Base-by-base conservation (phyloP, 1,140 invertebrate genomes). In the Belonocnema kinseyi region DNA sequence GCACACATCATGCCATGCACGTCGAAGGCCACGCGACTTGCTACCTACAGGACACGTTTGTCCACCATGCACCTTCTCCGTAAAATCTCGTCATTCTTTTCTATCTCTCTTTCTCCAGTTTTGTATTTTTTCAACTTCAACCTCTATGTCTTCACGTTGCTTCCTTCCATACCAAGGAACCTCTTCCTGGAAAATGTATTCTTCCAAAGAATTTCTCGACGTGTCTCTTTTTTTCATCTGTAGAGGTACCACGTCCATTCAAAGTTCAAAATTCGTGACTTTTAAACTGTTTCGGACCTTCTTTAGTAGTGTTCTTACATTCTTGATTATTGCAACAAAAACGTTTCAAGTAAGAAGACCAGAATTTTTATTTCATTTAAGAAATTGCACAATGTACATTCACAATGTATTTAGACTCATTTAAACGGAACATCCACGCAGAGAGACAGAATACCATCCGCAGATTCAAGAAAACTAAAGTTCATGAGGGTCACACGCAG, bases 1-100 rank as follows among this genome's bases (percentile, higher is more conserved):
- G 78, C 82, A 77, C 77, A 80, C 80, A 74, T 83, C 85, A 87
- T 87, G 87, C 87, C 76, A 77, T 82, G 81, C 87, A 86, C 87
- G 86, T 88, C 87, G 87, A 88, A 88, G 87, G 87, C 86, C 85
- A 87, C 86, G 87, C 87, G 87, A 88, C 85, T 84, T 72, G 85
- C 80, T 81, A 81, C 85, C 82, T 79, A 74, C 79, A 77, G 78
- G 79, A 83, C 80, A 78, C 80, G 82, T 81, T 83, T 81, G 78
- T 80, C 80, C 79, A 78, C 75, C 58, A 26, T 73, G n/a, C 40
- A 58, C 17, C 56, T 54, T 54, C 73, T 19, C 46, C 61, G 14
- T 46, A 33, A 54, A 40, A 61, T 53, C 53, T 72, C 8, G 56
- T 11, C 50, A 16, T 19, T 50, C 17, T 33, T 13, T 50, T 58